Percentiles rank a stretch among this genome's conserved stretches.
These are phyloP conservation scores for Zosterops hypoxanthus DNA, from an alignment of 2,113 vertebrate genomes.

Conservation along the genomic window DNA sequence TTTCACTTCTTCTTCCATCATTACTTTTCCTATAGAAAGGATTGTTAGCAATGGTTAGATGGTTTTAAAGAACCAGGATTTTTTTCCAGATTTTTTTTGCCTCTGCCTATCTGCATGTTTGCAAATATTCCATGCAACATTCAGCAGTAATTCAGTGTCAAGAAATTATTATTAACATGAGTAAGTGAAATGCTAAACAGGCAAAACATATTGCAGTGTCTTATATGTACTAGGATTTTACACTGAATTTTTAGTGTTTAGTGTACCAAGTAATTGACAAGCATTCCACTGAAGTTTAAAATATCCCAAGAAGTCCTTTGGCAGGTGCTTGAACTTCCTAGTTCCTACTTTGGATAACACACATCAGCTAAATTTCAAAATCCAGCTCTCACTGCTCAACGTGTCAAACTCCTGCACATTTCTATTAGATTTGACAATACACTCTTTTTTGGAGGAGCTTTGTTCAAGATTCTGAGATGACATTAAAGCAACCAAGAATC, in stretches of 20 bases:
- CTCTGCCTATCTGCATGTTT: not conserved
- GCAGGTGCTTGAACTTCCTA: not conserved
- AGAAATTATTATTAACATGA: not conserved
- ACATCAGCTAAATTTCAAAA: not conserved
- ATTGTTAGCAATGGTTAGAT: not conserved
- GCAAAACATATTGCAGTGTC: not conserved
- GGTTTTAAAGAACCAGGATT: not conserved
- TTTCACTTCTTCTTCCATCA: conserved; percentile 88
- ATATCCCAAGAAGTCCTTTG: not conserved
- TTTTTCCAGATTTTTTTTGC: not conserved
- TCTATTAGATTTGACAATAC: not conserved
- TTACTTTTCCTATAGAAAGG: conserved; percentile 83
- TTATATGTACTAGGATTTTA: not conserved
- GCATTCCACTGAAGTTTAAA: not conserved
- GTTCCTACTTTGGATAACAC: not conserved
- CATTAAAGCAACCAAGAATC: not conserved
- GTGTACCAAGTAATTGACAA: not conserved
- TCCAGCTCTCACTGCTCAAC: not conserved
- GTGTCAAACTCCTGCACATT: not conserved
- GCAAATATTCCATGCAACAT: not conserved
- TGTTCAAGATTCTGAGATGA: not conserved
- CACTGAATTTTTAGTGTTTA: not conserved
- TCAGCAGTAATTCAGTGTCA: not conserved
- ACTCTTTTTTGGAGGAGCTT: fast-evolving
- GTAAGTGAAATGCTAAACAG: not conserved